phyloP scores from a whole-genome alignment of 2,888 invertebrate species.

The Thymelicus lineola region DNA sequence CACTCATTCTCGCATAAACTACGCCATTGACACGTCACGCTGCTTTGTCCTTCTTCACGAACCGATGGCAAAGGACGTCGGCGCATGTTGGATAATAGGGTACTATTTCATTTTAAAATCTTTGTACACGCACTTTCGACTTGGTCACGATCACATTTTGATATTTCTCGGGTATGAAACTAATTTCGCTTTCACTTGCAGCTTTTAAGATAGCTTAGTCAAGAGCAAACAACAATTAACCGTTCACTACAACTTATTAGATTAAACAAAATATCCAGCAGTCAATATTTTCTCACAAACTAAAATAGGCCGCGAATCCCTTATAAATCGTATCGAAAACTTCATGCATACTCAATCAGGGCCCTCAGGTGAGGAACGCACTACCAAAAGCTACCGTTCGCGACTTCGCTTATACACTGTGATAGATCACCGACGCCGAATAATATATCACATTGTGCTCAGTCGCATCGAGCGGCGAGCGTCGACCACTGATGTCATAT shows the following conservation, averaged over 20 bases:
- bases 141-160: neutral
- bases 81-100: constrained; percentile 67
- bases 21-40: constrained; percentile 52
- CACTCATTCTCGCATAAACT: constrained; percentile 79
- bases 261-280: neutral
- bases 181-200: neutral
- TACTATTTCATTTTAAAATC: constrained; percentile 20
- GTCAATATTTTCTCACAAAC: constrained; percentile 8
- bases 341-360: constrained; percentile 64
- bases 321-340: constrained; percentile 37
- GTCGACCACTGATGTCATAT: constrained; percentile 75
- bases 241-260: neutral
- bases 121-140: neutral
- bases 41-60: constrained; percentile 71
- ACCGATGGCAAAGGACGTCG: constrained; percentile 76
- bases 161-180: neutral
- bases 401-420: constrained; percentile 55
- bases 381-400: constrained; percentile 47
- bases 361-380: constrained; percentile 54
- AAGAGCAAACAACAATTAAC: no score
- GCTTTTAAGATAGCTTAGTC: no score
- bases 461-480: constrained; percentile 43
- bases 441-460: constrained; percentile 68
- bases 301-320: constrained; percentile 24
- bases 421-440: constrained; percentile 70